These are phyloP conservation scores for Meloidogyne floridensis DNA, from an alignment of 1,140 invertebrate species.

Conservation along the genomic window DNA sequence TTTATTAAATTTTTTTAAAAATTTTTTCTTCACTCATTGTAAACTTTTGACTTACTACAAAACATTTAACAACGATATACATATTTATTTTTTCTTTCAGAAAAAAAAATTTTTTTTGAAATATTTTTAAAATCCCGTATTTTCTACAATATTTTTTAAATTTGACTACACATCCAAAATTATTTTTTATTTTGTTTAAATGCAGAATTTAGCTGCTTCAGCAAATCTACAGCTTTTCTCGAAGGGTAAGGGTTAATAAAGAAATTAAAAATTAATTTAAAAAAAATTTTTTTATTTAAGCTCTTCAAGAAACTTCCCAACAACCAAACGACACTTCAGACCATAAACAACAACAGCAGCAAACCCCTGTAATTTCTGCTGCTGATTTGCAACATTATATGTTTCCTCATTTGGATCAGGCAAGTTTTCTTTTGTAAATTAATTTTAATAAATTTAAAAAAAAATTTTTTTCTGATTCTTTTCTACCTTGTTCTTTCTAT, in stretches of 20 bases:
- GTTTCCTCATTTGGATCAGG: constrained; percentile 27
- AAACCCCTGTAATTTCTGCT: constrained; percentile 8
- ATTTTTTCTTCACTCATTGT: constrained; percentile 19
- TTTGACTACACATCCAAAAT: background rate
- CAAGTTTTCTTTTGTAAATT: background rate
- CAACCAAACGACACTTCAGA: constrained; percentile 9
- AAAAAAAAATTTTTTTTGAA: background rate
- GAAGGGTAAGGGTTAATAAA: constrained; percentile 4
- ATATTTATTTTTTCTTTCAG: background rate
- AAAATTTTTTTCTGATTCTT: background rate
- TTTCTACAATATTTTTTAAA: background rate
- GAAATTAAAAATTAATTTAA: background rate
- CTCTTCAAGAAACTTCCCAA: constrained; percentile 13
- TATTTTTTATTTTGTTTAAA: constrained; percentile 5
- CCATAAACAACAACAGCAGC: constrained; percentile 9
- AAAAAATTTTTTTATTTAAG: background rate
- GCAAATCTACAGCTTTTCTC: constrained; percentile 27
- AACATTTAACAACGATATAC: background rate
- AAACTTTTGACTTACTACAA: background rate
- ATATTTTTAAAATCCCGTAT: background rate
- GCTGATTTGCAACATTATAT: constrained; percentile 28
- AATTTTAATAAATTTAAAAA: no score
- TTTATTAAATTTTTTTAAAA: constrained; percentile 8
- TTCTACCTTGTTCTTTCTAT: no score
- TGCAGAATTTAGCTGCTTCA: constrained; percentile 28